Percentiles rank a stretch among this genome's conserved stretches.
Evolutionary conservation across 37 sponge, comb jelly and placozoan species (phyloP).

Genomic region (Theonella swinhoei): DNA sequence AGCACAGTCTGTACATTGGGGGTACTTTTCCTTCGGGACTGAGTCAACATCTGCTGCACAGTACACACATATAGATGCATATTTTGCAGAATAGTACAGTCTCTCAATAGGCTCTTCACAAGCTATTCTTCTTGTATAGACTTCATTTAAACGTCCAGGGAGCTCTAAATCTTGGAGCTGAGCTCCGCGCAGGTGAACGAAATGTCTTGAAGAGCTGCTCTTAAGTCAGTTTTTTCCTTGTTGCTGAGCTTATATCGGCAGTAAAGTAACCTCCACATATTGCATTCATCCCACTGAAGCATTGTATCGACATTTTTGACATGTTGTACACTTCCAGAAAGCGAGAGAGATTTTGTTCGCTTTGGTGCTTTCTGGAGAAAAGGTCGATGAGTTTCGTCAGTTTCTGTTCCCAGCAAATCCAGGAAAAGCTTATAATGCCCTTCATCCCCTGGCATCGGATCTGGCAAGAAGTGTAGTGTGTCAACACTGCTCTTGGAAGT

Average conservation of each 20-base stretch:
- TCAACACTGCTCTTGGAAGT: slow-evolving; percentile 5
- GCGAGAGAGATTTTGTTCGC: slow-evolving; percentile 8
- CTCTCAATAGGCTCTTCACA: slow-evolving; percentile 23
- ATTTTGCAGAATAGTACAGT: slow-evolving; percentile 6
- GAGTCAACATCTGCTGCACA: not conserved
- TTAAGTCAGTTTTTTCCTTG: slow-evolving; percentile 5
- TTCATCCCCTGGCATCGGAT: slow-evolving; percentile 29
- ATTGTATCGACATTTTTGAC: slow-evolving; percentile 28
- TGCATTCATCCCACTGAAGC: slow-evolving; percentile 40
- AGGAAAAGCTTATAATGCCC: slow-evolving; percentile 17
- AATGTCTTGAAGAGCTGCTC: no score
- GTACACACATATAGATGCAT: no score
- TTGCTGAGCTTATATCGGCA: not conserved
- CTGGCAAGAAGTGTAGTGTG: slow-evolving; percentile 7
- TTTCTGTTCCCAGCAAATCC: slow-evolving; percentile 5
- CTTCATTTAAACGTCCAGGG: not conserved
- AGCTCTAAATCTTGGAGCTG: slow-evolving; percentile 16
- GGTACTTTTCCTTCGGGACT: not conserved
- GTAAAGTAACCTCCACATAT: slow-evolving; percentile 12
- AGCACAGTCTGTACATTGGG: not conserved
- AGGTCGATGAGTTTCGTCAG: slow-evolving; percentile 10
- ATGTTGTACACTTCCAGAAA: slow-evolving; percentile 14
- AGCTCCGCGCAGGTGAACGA: not conserved
- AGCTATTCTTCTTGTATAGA: not conserved
- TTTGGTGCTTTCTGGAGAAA: slow-evolving; percentile 4